Evolutionary conservation across 2,113 vertebrate species (phyloP), one percentile per base, ranked within the genome.

Genomic region (Xyrauchen texanus): DNA sequence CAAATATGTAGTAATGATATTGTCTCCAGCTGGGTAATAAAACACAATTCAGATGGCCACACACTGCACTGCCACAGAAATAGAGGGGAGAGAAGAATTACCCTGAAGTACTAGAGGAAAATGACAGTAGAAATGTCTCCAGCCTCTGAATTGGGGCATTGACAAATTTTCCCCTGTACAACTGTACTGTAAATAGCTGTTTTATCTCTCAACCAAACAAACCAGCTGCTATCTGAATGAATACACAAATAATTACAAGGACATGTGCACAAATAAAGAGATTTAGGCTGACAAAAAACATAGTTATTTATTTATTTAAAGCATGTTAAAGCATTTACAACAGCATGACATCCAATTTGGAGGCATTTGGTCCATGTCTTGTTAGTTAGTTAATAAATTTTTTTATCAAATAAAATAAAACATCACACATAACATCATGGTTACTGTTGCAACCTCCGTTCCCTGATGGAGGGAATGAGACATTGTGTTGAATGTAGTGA

Each of bases 1-100:
- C 91, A 93, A 94, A 93, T 94, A 94, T 93, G 92, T 90, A 91
- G 92, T 93, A 94, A 93, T 93, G 93, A 94, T 93, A 94, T 94
- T 94, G 92, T 94, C 92, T 94, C 92, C 92, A 91, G 91, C 93
- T 93, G 92, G 91, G 93, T 94, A 94, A 94, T 94, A 94, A 93
- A 92, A 93, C 92, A 93, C 93, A 93, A 94, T 93, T 93, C 93
- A 90, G 90, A 81, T 89, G 85, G 91, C 91, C 90, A 91, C 90
- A 92, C 89, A 90, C 90, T 89, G 92, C 88, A 92, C 86, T 88
- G 81, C 76, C 42, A 80, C 76, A 82, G 87, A 91, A 89, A 92
- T 90, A 86, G 87, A 92, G 87, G 88, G 90, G 86, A 91, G 71
- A 92, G 90, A 92, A 91, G 90, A 92, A 93, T 93, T 92, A 91